These are phyloP conservation scores for Tetragnatha versicolor DNA, from an alignment of 1,140 invertebrate species.

Conservation along the genomic window DNA sequence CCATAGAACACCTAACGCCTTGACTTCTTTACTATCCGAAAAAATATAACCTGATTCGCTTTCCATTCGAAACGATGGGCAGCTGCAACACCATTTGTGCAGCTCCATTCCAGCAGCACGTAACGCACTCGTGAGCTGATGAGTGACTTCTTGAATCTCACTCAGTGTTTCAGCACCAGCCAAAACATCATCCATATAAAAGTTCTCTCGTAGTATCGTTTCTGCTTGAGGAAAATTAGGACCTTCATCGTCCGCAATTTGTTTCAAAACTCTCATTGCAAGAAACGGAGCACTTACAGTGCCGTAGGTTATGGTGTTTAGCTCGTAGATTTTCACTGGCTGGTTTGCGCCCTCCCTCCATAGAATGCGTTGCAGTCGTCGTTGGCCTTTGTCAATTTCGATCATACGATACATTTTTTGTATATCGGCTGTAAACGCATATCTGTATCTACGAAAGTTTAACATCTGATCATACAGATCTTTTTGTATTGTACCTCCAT, in stretches of 20 bases:
- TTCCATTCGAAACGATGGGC: no score
- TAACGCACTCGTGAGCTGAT: conserved; percentile 41
- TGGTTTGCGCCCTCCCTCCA: conserved; percentile 61
- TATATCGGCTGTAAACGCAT: conserved; percentile 11
- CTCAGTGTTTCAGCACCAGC: conserved; percentile 45
- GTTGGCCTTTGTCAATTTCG: background rate
- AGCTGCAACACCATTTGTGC: conserved; percentile 63
- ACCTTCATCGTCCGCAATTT: conserved; percentile 58
- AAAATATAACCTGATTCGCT: no score
- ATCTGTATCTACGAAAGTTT: background rate
- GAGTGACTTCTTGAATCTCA: conserved; percentile 45
- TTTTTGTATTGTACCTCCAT: background rate
- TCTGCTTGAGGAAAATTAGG: conserved; percentile 55
- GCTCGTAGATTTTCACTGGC: conserved; percentile 59
- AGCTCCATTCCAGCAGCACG: conserved; percentile 60
- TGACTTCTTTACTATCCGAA: no score
- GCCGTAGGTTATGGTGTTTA: conserved; percentile 62
- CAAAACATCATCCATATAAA: conserved; percentile 60
- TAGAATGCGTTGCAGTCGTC: conserved; percentile 62
- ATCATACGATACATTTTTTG: background rate
- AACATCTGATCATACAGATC: background rate
- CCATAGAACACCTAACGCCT: no score
- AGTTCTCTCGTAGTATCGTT: conserved; percentile 31
- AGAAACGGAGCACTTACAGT: conserved; percentile 61
- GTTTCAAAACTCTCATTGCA: conserved; percentile 59